A percentile compares a stretch with the other conserved stretches of the same genome.
Evolutionary conservation across 2,888 invertebrate genomes (phyloP).

Genomic region (Sicus ferrugineus): DNA sequence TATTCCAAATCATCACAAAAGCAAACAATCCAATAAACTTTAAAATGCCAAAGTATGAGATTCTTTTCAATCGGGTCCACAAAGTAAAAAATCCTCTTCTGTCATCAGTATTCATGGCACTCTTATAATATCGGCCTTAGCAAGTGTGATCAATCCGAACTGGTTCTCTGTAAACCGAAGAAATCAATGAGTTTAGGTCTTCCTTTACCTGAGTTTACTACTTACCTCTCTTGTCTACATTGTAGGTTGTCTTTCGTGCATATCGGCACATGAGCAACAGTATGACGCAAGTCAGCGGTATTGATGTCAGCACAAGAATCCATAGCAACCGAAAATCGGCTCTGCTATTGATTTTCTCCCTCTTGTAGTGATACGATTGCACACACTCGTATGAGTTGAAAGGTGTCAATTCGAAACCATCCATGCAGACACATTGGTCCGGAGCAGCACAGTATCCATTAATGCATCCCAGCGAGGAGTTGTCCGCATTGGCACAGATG

Average conservation of each 20-base stretch:
- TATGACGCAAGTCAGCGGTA: conserved; percentile 39
- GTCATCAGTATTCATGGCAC: conserved; percentile 21
- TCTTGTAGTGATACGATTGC: background rate
- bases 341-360: background rate
- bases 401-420: conserved; percentile 35
- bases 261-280: conserved; percentile 39
- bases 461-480: conserved; percentile 43
- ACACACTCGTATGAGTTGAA: conserved; percentile 27
- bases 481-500: conserved; percentile 27
- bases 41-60: background rate
- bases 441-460: conserved; percentile 53
- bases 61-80: background rate
- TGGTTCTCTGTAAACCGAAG: conserved; percentile 41
- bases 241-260: conserved; percentile 39
- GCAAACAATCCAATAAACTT: conserved; percentile 45
- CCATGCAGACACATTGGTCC: conserved; percentile 46
- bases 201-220: background rate
- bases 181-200: background rate
- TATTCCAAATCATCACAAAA: background rate
- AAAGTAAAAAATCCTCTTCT: too few species aligned
- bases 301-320: conserved; percentile 39
- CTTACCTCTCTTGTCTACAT: conserved; percentile 44
- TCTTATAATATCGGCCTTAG: conserved; percentile 45
- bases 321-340: conserved; percentile 35
- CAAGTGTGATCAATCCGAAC: conserved; percentile 38